Conservation (phyloP, 2,113 vertebrate species). For the Nycticebus coucang region DNA sequence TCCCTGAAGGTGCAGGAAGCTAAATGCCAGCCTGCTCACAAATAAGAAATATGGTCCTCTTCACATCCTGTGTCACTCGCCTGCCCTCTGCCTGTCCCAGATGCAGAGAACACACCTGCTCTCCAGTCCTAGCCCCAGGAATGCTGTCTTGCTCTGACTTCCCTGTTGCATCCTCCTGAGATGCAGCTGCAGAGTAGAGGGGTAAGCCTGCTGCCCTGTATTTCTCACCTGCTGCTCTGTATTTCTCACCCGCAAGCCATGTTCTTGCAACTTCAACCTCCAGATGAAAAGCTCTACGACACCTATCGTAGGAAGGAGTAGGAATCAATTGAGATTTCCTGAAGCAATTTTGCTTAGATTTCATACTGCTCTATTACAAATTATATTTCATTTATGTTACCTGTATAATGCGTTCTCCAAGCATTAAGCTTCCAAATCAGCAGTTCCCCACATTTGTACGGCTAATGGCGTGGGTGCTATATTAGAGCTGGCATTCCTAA, state of each 20-base stretch:
- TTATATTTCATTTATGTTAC: slow-evolving; percentile 14
- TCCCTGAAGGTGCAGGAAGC: not conserved
- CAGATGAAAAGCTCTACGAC: slow-evolving; percentile 27
- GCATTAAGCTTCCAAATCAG: not conserved
- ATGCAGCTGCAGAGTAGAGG: not conserved
- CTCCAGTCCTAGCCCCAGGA: not conserved
- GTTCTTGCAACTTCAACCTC: slow-evolving; percentile 36
- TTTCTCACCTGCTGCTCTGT: not conserved
- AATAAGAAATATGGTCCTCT: accelerated
- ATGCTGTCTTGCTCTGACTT: not conserved
- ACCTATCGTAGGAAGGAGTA: slow-evolving; percentile 39
- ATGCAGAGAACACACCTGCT: not conserved
- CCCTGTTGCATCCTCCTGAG: accelerated
- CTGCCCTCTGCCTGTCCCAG: not conserved
- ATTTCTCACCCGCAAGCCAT: not conserved
- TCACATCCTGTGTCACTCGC: not conserved
- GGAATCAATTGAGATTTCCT: slow-evolving; percentile 44
- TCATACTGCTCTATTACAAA: slow-evolving; percentile 50
- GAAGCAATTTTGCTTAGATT: slow-evolving; percentile 4
- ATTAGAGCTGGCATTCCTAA: not conserved
- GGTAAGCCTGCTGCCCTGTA: not conserved
- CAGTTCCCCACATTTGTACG: not conserved
- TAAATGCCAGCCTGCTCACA: not conserved
- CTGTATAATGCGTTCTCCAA: not conserved
- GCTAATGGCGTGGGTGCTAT: not conserved